Evolutionary conservation across 1,140 invertebrate genomes (phyloP).

Genomic region (Drosophila guanche): DNA sequence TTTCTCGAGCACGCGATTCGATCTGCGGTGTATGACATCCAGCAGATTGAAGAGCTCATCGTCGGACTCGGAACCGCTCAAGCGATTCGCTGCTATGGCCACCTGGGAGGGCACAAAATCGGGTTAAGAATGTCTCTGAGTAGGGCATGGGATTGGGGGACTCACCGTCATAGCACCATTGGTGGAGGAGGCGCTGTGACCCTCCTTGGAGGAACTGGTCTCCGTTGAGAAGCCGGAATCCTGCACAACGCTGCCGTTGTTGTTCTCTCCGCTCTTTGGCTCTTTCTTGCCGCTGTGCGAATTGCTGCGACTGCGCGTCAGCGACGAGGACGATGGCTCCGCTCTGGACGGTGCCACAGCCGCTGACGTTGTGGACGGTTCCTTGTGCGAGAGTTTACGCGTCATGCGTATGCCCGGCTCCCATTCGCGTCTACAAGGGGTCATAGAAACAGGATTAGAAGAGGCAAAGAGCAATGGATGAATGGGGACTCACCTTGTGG

Average conservation of each 20-base stretch:
- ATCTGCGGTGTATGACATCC: constrained; percentile 92
- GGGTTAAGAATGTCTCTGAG: not conserved
- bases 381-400: constrained; percentile 86
- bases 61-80: constrained; percentile 85
- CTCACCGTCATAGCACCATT: constrained; percentile 81
- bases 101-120: constrained; percentile 38
- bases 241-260: constrained; percentile 88
- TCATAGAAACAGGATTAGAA: not conserved
- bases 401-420: constrained; percentile 91
- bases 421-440: constrained; percentile 86
- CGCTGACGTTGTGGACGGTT: constrained; percentile 73
- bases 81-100: constrained; percentile 75
- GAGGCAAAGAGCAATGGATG: not conserved
- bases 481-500: constrained; percentile 60
- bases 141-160: too few relatives aligned
- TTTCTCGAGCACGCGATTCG: constrained; percentile 89
- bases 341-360: constrained; percentile 35
- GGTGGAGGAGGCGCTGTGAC: constrained; percentile 85
- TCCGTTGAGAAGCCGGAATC: constrained; percentile 94
- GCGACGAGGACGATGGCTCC: constrained; percentile 83
- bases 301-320: constrained; percentile 87
- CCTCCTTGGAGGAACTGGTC: constrained; percentile 90
- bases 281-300: constrained; percentile 86
- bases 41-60: constrained; percentile 93
- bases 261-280: constrained; percentile 84